Conservation (phyloP, 2,797 vertebrate species). For the Chelon labrosus region DNA sequence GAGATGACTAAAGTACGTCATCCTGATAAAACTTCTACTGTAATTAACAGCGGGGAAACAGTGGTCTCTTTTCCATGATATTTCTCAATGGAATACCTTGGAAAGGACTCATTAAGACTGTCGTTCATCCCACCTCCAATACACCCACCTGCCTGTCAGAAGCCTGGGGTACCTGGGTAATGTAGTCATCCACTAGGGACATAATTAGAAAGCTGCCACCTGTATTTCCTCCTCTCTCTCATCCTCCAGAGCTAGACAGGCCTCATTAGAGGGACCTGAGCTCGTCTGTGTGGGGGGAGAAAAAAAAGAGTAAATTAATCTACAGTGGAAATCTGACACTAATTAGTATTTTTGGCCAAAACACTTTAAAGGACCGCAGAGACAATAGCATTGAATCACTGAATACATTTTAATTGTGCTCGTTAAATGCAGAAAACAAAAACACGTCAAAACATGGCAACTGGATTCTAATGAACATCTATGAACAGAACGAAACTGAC, state of each 20-base stretch:
- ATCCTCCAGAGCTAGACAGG: conserved; percentile 57
- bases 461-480: conserved; percentile 73
- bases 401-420: conserved; percentile 75
- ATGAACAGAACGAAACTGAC: conserved; percentile 61
- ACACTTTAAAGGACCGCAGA: conserved; percentile 62
- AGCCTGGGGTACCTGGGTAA: conserved; percentile 78
- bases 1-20: conserved; percentile 14
- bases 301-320: conserved; percentile 68
- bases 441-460: conserved; percentile 71
- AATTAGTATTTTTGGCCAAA: conserved; percentile 80
- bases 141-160: conserved; percentile 67
- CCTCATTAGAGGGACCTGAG: conserved; percentile 74
- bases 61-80: conserved; percentile 17
- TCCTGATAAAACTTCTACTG: conserved; percentile 9
- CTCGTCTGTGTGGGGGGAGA: conserved; percentile 33
- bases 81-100: conserved; percentile 24
- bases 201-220: conserved; percentile 80
- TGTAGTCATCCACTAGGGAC: conserved; percentile 81
- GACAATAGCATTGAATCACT: conserved; percentile 57
- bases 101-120: conserved; percentile 62
- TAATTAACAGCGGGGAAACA: conserved; percentile 42
- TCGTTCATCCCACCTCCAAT: conserved; percentile 61
- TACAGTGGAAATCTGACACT: conserved; percentile 78
- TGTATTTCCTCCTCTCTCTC: conserved; percentile 65
- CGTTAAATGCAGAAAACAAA: conserved; percentile 68